A percentile compares a stretch with the other conserved stretches of the same genome.
Evolutionary conservation across 2,888 invertebrate species (phyloP).

Genomic region (Biston betularia): DNA sequence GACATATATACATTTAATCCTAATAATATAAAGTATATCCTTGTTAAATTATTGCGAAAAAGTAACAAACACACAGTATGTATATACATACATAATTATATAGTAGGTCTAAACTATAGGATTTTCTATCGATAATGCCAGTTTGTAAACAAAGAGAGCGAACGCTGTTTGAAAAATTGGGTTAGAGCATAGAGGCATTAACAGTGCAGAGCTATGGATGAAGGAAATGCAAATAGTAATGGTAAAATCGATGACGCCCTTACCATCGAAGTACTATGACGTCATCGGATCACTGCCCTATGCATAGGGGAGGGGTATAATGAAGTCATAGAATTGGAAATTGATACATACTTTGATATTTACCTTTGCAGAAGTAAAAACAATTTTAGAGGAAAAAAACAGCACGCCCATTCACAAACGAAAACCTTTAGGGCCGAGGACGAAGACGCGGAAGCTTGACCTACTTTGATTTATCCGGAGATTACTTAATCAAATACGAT

Average conservation of each 20-base stretch:
- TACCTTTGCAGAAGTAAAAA: constrained; percentile 37
- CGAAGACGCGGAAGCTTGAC: constrained; percentile 81
- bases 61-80: no score
- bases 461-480: constrained; percentile 63
- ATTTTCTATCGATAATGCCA: background rate
- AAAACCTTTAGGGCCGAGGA: constrained; percentile 72
- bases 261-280: constrained; percentile 52
- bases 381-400: constrained; percentile 54
- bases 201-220: constrained; percentile 45
- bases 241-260: constrained; percentile 53
- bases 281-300: constrained; percentile 46
- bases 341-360: no score
- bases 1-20: no score
- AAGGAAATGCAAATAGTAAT: constrained; percentile 52
- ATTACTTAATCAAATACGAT: constrained; percentile 43
- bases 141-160: constrained; percentile 28
- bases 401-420: constrained; percentile 75
- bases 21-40: no score
- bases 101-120: no score
- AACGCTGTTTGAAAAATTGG: constrained; percentile 23
- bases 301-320: constrained; percentile 25
- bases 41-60: no score
- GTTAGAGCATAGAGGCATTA: constrained; percentile 31
- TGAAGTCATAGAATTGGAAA: constrained; percentile 24
- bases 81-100: no score